phyloP scores from a whole-genome alignment of 2,888 invertebrate genomes.

The Escarpia spicata region DNA sequence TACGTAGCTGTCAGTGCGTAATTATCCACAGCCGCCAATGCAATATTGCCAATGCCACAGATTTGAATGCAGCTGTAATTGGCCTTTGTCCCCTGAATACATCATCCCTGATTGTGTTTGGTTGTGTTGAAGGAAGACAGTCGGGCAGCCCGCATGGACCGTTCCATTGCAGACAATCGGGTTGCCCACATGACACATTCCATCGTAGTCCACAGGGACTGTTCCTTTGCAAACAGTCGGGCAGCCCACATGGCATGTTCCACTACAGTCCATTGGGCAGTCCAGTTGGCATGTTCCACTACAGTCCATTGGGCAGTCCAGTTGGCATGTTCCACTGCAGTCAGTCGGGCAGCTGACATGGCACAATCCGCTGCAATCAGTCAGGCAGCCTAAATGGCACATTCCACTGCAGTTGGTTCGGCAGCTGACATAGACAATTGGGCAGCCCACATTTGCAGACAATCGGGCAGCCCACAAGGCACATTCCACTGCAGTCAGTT shows the following conservation, averaged over 20 bases:
- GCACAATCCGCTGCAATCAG: too few relatives aligned
- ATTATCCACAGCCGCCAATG: not conserved
- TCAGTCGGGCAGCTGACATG: not conserved
- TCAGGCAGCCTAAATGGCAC: too few relatives aligned
- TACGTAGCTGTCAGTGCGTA: conserved; percentile 12
- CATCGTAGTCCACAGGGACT: not conserved
- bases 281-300: not conserved
- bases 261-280: not conserved
- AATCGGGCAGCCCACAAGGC: too few relatives aligned
- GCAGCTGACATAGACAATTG: too few relatives aligned
- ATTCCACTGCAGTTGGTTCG: too few relatives aligned
- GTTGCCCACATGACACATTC: not conserved
- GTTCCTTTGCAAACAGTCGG: not conserved
- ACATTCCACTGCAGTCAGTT: too few relatives aligned
- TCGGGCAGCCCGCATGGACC: not conserved
- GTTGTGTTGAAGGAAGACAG: not conserved
- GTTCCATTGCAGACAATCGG: not conserved
- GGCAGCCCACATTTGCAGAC: too few relatives aligned
- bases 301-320: not conserved
- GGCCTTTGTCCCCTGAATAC: not conserved
- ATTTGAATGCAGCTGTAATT: conserved; percentile 16
- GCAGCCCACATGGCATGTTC: not conserved
- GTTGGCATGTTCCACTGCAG: not conserved
- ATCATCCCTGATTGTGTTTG: conserved; percentile 11
- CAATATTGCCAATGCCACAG: conserved; percentile 16